A percentile compares a stretch with the other conserved stretches of the same genome.
These are phyloP conservation scores for Bryconaethiops microstoma DNA, from an alignment of 2,797 vertebrate genomes.

Conservation along the genomic window DNA sequence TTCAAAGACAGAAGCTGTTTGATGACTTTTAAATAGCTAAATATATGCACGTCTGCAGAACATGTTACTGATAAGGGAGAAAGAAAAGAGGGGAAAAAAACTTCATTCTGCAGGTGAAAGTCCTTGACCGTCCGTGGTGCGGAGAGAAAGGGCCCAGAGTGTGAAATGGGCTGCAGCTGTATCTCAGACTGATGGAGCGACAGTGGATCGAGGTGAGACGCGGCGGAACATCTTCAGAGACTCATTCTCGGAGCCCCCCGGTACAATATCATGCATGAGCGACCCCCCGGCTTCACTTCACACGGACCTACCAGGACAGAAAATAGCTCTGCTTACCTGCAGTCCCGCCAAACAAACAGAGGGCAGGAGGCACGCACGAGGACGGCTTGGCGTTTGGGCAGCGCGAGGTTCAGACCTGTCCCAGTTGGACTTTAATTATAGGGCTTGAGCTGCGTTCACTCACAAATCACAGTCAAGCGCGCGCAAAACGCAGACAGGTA, in stretches of 20 bases:
- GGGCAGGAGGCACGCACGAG: no score
- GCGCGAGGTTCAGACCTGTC: no score
- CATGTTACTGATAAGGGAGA: background rate
- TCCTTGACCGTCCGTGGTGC: constrained; percentile 1
- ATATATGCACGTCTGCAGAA: background rate
- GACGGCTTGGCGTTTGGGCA: no score
- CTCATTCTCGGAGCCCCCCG: background rate
- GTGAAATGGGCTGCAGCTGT: constrained; percentile 2
- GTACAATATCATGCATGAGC: constrained; percentile 5
- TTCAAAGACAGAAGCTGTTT: background rate
- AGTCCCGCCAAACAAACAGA: background rate
- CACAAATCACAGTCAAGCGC: no score
- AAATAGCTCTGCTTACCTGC: background rate
- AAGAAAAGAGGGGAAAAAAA: background rate
- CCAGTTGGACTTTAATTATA: no score
- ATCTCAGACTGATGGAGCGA: background rate
- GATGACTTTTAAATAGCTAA: background rate
- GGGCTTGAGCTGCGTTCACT: no score
- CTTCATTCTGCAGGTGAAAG: background rate
- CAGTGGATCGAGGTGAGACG: background rate
- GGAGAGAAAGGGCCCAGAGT: background rate
- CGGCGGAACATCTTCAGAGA: background rate
- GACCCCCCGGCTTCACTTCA: background rate
- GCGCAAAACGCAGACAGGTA: no score
- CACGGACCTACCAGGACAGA: constrained; percentile 51